A percentile compares a stretch with the other conserved stretches of the same genome.
phyloP scores from a whole-genome alignment of 2,113 vertebrate genomes.

The Chlamydotis undulata region DNA sequence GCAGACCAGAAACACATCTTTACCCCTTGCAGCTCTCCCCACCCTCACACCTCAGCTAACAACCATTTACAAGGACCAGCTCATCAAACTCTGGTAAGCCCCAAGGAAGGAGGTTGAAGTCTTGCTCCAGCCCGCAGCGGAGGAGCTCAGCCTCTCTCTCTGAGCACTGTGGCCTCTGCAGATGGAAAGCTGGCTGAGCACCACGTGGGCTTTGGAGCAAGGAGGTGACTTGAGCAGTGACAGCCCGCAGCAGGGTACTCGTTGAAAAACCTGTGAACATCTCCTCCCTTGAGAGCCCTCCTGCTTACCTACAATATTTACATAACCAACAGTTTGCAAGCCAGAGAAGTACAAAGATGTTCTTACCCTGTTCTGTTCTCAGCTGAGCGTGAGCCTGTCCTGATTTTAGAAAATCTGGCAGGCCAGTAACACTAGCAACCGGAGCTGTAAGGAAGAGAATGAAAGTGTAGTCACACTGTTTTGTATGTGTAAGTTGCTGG shows the following conservation, averaged over 20 bases:
- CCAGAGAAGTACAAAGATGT: not conserved
- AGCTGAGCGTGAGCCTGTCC: not conserved
- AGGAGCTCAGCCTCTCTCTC: not conserved
- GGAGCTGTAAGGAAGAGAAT: constrained; percentile 56
- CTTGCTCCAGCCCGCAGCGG: not conserved
- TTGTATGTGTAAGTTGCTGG: constrained; percentile 71
- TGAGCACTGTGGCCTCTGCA: not conserved
- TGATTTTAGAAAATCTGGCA: not conserved
- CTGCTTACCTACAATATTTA: not conserved
- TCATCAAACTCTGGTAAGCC: not conserved
- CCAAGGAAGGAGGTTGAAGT: not conserved
- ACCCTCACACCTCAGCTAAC: not conserved
- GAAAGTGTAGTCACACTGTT: constrained; percentile 51
- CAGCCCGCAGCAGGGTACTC: not conserved
- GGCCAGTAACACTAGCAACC: not conserved
- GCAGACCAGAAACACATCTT: not conserved
- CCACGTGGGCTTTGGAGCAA: not conserved
- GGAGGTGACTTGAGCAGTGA: not conserved
- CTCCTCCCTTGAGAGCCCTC: not conserved
- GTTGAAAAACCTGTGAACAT: not conserved
- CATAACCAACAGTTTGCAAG: not conserved
- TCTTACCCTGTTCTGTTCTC: not conserved
- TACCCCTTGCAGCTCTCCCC: not conserved
- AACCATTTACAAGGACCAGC: not conserved
- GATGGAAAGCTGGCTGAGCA: not conserved